Conservation (phyloP, 2,797 vertebrate species). For the Percopsis omiscomaycus region DNA sequence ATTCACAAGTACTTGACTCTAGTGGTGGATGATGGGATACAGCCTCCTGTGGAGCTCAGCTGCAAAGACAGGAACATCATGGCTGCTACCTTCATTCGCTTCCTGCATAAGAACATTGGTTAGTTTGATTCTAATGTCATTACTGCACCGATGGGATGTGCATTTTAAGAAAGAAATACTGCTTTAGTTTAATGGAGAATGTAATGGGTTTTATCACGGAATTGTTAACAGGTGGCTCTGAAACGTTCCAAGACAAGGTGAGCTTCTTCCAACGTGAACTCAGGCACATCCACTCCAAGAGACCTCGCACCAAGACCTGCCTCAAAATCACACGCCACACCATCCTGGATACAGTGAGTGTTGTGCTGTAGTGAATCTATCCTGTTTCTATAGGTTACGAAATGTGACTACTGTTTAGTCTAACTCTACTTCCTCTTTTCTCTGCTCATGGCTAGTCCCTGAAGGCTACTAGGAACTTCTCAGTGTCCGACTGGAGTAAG, state of each 20-base stretch:
- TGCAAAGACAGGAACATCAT: slow-evolving; percentile 99
- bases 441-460: slow-evolving; percentile 80
- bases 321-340: slow-evolving; percentile 90
- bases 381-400: background rate
- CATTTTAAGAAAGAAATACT: background rate
- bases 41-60: slow-evolving; percentile 96
- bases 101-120: slow-evolving; percentile 99
- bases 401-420: background rate
- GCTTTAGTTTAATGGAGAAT: background rate
- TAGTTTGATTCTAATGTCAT: slow-evolving; percentile 46
- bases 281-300: slow-evolving; percentile 92
- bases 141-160: background rate
- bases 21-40: slow-evolving; percentile 97
- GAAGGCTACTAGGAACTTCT: slow-evolving; percentile 95
- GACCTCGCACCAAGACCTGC: slow-evolving; percentile 92
- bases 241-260: slow-evolving; percentile 99
- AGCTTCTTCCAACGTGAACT: slow-evolving; percentile 97
- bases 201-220: slow-evolving; percentile 1
- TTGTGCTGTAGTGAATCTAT: background rate
- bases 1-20: slow-evolving; percentile 94
- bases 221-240: slow-evolving; percentile 86
- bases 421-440: background rate
- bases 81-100: slow-evolving; percentile 97
- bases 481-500: slow-evolving; percentile 97
- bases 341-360: slow-evolving; percentile 91